Evolutionary conservation across 2,113 vertebrate genomes (phyloP).

Genomic region (Rana temporaria): DNA sequence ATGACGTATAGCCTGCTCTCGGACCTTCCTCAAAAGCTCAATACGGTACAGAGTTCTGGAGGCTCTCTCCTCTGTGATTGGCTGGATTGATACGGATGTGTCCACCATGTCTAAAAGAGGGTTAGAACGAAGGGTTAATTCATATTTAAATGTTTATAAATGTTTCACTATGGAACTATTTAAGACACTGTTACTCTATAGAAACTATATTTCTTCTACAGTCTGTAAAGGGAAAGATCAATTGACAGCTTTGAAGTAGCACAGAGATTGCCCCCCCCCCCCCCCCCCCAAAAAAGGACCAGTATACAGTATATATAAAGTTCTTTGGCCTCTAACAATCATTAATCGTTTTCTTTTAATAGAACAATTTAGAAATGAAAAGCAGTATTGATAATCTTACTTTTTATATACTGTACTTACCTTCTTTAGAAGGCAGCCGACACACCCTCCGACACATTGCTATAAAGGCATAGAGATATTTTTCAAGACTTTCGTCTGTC

Average conservation of each 20-base stretch:
- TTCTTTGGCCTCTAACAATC: too few relatives aligned
- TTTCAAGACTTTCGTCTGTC: conserved; percentile 95
- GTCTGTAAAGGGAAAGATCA: too few relatives aligned
- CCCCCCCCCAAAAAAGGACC: too few relatives aligned
- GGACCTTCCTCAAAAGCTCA: conserved; percentile 93
- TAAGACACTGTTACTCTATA: too few relatives aligned
- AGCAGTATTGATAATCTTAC: background rate
- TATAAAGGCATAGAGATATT: conserved; percentile 93
- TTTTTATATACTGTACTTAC: conserved; percentile 60
- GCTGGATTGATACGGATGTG: conserved; percentile 90
- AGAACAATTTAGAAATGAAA: too few relatives aligned
- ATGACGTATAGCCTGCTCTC: conserved; percentile 94
- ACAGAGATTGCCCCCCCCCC: too few relatives aligned
- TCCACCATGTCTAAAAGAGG: conserved; percentile 82
- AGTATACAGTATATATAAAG: too few relatives aligned
- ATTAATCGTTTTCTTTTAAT: too few relatives aligned
- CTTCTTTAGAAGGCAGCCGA: conserved; percentile 91
- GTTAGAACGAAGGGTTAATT: background rate
- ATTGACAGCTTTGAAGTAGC: too few relatives aligned
- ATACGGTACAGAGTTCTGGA: conserved; percentile 96
- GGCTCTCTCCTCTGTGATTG: conserved; percentile 96
- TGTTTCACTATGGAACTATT: too few relatives aligned
- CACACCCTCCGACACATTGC: conserved; percentile 97
- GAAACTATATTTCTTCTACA: too few relatives aligned
- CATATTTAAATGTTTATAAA: too few relatives aligned